Evolutionary conservation across 2,113 vertebrate species (phyloP).

Genomic region (Dipodomys spectabilis): DNA sequence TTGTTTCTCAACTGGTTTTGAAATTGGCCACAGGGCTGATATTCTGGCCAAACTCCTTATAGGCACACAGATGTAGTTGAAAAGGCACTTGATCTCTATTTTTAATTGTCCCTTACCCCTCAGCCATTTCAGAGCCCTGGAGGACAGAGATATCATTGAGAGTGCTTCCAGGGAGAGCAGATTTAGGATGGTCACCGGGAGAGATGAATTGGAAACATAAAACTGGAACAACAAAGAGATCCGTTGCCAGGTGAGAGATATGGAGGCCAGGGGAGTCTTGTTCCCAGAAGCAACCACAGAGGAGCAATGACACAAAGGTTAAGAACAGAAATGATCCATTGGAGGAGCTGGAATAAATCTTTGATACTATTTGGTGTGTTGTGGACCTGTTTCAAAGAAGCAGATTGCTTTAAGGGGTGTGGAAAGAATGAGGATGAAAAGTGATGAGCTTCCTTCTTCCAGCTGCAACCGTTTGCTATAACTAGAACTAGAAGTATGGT

Average conservation of each 20-base stretch:
- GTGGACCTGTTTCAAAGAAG: slow-evolving; percentile 23
- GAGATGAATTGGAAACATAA: slow-evolving; percentile 49
- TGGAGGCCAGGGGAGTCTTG: neutral
- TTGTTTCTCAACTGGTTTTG: neutral
- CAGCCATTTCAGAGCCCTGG: neutral
- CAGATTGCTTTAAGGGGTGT: neutral
- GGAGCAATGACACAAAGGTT: slow-evolving; percentile 43
- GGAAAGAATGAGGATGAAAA: neutral
- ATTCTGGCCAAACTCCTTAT: neutral
- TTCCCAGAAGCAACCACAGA: neutral
- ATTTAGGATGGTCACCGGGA: neutral
- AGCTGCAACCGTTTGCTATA: neutral
- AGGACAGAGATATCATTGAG: slow-evolving; percentile 32
- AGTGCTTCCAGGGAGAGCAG: slow-evolving; percentile 4
- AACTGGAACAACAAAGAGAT: slow-evolving; percentile 50
- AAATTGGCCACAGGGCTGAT: neutral
- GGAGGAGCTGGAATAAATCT: slow-evolving; percentile 12
- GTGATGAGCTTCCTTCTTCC: neutral
- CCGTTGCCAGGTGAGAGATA: neutral
- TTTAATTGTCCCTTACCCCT: slow-evolving; percentile 53
- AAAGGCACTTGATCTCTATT: slow-evolving; percentile 15
- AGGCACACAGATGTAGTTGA: neutral
- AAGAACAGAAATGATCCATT: slow-evolving; percentile 8
- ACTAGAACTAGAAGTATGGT: neutral
- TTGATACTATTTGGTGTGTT: neutral